phyloP scores from a whole-genome alignment of 2,113 vertebrate species.

The Cnemophilus loriae region DNA sequence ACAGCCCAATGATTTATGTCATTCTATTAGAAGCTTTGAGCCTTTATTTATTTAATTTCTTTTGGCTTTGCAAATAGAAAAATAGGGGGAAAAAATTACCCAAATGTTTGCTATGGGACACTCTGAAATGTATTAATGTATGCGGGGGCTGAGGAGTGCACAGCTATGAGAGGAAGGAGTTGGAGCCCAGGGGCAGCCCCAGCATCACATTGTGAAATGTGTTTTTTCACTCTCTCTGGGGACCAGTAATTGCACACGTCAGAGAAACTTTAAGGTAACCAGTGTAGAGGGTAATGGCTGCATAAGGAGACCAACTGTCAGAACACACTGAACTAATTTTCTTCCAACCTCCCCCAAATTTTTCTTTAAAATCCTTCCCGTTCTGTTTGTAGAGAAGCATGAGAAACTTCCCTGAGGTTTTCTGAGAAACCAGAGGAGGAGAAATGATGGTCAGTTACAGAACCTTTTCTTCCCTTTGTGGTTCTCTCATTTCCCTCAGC shows the following conservation, averaged over 20 bases:
- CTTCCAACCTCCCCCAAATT: not conserved
- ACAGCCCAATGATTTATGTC: not conserved
- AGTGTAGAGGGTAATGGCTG: not conserved
- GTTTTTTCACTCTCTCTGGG: not conserved
- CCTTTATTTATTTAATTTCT: not conserved
- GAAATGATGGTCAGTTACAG: not conserved
- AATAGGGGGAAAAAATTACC: fast-evolving
- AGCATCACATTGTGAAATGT: not conserved
- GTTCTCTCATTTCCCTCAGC: not conserved
- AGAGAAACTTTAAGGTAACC: slow-evolving; percentile 28
- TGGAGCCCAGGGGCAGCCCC: not conserved
- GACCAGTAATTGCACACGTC: not conserved
- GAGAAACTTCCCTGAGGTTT: not conserved
- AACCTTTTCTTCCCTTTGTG: not conserved
- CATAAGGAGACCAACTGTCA: slow-evolving; percentile 12
- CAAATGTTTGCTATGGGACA: not conserved
- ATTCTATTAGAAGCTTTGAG: not conserved
- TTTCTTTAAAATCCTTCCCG: not conserved
- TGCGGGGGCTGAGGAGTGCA: not conserved
- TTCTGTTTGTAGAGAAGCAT: not conserved
- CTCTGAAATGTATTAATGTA: not conserved
- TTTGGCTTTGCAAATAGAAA: not conserved
- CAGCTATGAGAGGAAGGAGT: not conserved
- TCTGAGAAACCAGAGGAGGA: not conserved
- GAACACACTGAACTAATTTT: slow-evolving; percentile 48